Percentiles rank a stretch among this genome's conserved stretches.
Evolutionary conservation across 2,888 invertebrate genomes (phyloP).

Genomic region (Dolomedes plantarius): DNA sequence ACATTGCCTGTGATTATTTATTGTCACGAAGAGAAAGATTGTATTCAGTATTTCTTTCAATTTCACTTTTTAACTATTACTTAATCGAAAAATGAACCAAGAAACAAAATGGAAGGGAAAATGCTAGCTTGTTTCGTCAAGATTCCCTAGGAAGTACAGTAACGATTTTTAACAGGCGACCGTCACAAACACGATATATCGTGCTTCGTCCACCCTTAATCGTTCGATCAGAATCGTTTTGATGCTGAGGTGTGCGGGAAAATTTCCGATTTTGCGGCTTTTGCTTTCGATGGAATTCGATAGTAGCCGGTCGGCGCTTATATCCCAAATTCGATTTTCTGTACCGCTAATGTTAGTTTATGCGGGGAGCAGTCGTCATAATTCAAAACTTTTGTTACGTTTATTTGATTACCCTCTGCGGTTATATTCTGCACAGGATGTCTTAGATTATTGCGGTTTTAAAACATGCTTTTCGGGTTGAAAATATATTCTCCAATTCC

Average conservation of each 20-base stretch:
- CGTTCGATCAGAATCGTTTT: conserved; percentile 52
- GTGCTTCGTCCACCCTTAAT: conserved; percentile 42
- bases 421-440: no score
- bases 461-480: no score
- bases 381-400: conserved; percentile 33
- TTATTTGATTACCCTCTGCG: no score
- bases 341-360: conserved; percentile 40
- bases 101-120: neutral
- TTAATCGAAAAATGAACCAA: no score
- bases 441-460: no score
- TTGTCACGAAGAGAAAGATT: no score
- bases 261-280: conserved; percentile 66
- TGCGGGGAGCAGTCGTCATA: conserved; percentile 40
- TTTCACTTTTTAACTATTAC: no score
- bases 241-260: conserved; percentile 40
- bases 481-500: no score
- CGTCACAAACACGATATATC: neutral
- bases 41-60: no score
- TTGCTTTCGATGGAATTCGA: conserved; percentile 68
- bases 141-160: neutral
- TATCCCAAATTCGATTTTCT: conserved; percentile 40
- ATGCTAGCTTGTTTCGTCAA: neutral
- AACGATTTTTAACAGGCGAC: conserved; percentile 50
- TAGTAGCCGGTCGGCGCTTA: conserved; percentile 13
- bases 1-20: no score